Evolutionary conservation across 92 coral and sea anemone species (phyloP).

Genomic region (Zoanthus sociatus): DNA sequence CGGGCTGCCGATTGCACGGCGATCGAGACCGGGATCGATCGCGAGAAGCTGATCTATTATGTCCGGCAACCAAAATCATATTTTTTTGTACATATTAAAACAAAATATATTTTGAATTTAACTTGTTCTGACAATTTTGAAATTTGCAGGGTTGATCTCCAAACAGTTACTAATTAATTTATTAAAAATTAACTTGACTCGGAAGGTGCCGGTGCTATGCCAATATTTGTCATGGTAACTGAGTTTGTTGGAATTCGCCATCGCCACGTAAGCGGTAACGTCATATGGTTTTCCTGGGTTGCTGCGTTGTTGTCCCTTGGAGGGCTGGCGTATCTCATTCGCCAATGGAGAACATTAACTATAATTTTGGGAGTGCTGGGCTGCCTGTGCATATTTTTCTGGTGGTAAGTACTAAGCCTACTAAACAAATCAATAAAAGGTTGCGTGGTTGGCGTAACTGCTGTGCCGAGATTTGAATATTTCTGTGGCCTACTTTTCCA

Average conservation of each 20-base stretch:
- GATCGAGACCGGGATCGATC: no score
- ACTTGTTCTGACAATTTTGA: no score
- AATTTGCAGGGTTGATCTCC: no score
- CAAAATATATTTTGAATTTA: no score
- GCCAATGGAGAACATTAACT: conserved; percentile 31
- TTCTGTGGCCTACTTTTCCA: no score
- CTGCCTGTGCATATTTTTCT: conserved; percentile 6
- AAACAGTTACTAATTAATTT: no score
- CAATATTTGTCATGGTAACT: conserved; percentile 22
- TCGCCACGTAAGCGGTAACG: conserved; percentile 18
- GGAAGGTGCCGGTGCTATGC: conserved; percentile 29
- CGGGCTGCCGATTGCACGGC: no score
- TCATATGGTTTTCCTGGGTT: conserved; percentile 29
- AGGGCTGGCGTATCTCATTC: conserved; percentile 33
- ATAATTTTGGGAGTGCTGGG: conserved; percentile 19
- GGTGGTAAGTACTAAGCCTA: neutral
- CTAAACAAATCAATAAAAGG: neutral
- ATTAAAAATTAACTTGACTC: neutral
- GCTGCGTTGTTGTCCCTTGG: conserved; percentile 19
- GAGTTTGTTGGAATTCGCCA: conserved; percentile 28
- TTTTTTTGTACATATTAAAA: no score
- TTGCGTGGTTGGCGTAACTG: no score
- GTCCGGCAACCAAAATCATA: no score
- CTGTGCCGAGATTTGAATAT: no score
- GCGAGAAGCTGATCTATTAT: no score